phyloP scores from a whole-genome alignment of 2,888 invertebrate species.

The Tipula confusa region DNA sequence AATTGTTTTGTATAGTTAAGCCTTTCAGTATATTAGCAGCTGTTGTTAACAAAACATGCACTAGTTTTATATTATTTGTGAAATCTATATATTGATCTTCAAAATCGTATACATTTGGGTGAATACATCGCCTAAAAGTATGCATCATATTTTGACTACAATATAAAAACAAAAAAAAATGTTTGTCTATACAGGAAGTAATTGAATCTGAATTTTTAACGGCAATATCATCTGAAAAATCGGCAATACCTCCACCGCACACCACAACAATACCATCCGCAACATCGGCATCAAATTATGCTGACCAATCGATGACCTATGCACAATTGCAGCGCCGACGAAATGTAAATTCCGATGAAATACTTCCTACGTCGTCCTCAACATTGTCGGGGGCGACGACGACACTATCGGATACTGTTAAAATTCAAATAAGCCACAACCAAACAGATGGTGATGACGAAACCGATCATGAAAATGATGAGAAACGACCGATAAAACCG shows the following conservation, averaged over 20 bases:
- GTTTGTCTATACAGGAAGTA: constrained; percentile 42
- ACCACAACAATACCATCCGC: constrained; percentile 37
- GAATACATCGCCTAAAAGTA: background rate
- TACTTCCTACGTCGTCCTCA: constrained; percentile 35
- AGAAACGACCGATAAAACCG: constrained; percentile 44
- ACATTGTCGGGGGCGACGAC: constrained; percentile 32
- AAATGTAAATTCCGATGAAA: background rate
- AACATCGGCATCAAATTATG: background rate
- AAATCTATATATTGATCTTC: background rate
- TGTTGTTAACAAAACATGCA: background rate
- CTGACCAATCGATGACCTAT: background rate
- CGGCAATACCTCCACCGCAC: constrained; percentile 39
- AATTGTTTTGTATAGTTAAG: background rate
- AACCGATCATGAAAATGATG: constrained; percentile 29
- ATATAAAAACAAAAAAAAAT: background rate
- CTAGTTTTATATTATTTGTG: background rate
- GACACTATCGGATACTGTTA: background rate
- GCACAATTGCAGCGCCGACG: background rate
- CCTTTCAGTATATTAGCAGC: background rate
- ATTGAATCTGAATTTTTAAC: constrained; percentile 50
- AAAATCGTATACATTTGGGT: background rate
- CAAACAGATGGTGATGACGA: background rate
- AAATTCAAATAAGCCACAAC: constrained; percentile 4
- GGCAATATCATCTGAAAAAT: constrained; percentile 49
- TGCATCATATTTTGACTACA: background rate